Conservation (phyloP, 2,888 invertebrate species). For the Chromoteleia sp. region DNA sequence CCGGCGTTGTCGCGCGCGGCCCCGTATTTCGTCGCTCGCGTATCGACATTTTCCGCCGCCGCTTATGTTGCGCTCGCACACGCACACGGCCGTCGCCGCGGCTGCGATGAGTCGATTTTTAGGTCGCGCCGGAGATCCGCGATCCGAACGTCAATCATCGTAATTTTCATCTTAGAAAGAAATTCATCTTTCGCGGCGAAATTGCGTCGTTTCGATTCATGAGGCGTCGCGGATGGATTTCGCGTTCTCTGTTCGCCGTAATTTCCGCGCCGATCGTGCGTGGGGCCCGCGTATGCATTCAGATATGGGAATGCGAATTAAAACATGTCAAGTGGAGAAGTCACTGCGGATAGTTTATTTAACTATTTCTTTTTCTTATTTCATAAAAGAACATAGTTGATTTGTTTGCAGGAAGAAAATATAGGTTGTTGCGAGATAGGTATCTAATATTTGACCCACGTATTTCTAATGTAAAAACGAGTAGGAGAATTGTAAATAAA, state of each 20-base stretch:
- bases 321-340: too few species aligned
- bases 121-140: constrained; percentile 56
- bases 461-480: too few species aligned
- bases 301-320: not conserved
- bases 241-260: constrained; percentile 43
- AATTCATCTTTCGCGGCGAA: constrained; percentile 49
- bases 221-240: constrained; percentile 56
- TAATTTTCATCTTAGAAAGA: constrained; percentile 62
- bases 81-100: constrained; percentile 2
- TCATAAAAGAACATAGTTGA: too few species aligned
- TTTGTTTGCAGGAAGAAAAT: too few species aligned
- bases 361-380: too few species aligned
- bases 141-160: constrained; percentile 64
- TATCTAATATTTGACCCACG: too few species aligned
- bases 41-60: constrained; percentile 56
- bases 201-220: constrained; percentile 62
- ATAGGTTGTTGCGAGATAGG: too few species aligned
- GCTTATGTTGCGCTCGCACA: constrained; percentile 19
- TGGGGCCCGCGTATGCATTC: not conserved
- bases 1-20: constrained; percentile 33
- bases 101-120: constrained; percentile 60
- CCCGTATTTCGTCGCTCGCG: constrained; percentile 37
- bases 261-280: constrained; percentile 24
- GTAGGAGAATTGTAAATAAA: too few species aligned
- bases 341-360: too few species aligned